These are phyloP conservation scores for Chloropsis cyanopogon DNA, from an alignment of 2,113 vertebrate species.

Conservation along the genomic window DNA sequence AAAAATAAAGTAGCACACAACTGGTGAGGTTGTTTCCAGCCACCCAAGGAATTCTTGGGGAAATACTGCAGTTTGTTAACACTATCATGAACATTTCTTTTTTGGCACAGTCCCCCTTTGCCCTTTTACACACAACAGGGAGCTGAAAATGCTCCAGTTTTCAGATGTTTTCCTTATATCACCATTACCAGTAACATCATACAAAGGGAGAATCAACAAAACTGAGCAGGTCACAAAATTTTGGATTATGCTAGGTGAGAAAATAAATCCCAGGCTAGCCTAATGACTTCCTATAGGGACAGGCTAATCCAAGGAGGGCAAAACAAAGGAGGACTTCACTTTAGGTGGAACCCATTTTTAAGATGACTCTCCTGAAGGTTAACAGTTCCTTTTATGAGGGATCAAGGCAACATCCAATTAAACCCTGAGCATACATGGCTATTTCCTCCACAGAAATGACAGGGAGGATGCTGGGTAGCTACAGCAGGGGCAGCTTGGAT, in stretches of 20 bases:
- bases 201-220: background rate
- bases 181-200: background rate
- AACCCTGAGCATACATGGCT: slow-evolving; percentile 7
- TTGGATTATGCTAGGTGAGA: background rate
- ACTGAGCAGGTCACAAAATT: background rate
- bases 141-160: background rate
- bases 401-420: slow-evolving; percentile 24
- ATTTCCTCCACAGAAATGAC: background rate
- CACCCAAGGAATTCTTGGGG: background rate
- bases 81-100: background rate
- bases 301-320: background rate
- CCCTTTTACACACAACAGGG: background rate
- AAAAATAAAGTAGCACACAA: background rate
- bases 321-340: background rate
- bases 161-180: background rate
- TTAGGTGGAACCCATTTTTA: background rate
- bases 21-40: background rate
- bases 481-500: background rate
- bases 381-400: background rate
- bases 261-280: background rate
- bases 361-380: background rate
- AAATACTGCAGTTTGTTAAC: slow-evolving; percentile 36
- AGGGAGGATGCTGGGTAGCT: background rate
- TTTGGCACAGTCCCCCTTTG: slow-evolving; percentile 40
- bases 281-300: background rate